Conservation (phyloP, 2,113 vertebrate species). For the Dolichotis patagonum region DNA sequence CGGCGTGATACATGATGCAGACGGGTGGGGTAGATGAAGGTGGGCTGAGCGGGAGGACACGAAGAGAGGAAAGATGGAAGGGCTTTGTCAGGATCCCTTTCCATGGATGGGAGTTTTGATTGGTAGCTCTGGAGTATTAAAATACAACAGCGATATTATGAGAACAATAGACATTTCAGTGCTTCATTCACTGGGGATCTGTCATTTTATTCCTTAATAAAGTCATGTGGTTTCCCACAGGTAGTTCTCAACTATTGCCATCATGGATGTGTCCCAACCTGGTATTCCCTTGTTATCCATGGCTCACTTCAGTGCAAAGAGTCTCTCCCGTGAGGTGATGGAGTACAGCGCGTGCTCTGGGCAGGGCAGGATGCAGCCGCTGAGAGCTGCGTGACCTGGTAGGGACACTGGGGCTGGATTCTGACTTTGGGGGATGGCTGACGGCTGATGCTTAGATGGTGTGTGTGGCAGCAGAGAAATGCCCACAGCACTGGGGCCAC, state of each 20-base stretch:
- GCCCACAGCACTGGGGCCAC: not conserved
- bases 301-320: not conserved
- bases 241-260: not conserved
- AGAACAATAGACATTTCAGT: conserved; percentile 77
- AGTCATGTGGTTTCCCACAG: not conserved
- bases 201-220: not conserved
- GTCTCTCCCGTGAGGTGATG: not conserved
- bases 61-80: conserved; percentile 39
- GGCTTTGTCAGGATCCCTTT: conserved; percentile 72
- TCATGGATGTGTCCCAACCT: not conserved
- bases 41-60: not conserved
- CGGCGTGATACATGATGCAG: not conserved
- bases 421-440: not conserved
- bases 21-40: not conserved
- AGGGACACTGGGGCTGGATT: not conserved
- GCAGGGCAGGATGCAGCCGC: not conserved
- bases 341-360: not conserved
- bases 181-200: not conserved
- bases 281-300: not conserved
- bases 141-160: conserved; percentile 75
- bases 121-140: conserved; percentile 79
- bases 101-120: conserved; percentile 72
- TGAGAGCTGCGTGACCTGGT: rapidly evolving
- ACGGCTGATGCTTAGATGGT: not conserved
- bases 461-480: conserved; percentile 43